Base-by-base conservation (phyloP, 2,113 vertebrate genomes). In the Ictalurus furcatus region DNA sequence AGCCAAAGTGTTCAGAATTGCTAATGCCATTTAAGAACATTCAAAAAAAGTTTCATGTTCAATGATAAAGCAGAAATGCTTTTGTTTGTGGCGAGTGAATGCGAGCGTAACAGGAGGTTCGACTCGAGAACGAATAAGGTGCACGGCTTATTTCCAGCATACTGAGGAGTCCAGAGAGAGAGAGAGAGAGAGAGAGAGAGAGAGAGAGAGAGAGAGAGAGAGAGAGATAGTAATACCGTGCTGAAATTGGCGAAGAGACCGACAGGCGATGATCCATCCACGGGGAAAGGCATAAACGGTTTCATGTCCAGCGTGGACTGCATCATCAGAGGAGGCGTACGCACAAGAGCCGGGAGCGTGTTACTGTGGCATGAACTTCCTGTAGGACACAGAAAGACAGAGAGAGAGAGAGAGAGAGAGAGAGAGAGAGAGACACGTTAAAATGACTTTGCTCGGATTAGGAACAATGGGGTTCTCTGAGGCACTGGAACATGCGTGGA, bases 221-320 rank as follows among this genome's bases (percentile, higher is more conserved):
- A 48, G 52, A 67, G 52, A 3, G 48, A 9, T 4, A 87, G 23
- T 5, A 83, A 90, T 85, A 99, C 98, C 94, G 96, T 97, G 96
- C 97, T 99, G 95, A 99, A 99, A 95, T 99, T 99, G 94, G 98
- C 97, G 94, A 99, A 99, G 92, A 99, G 97, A 90, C 97, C 97
- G 69, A 97, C 97, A 85, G 97, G 96, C 85, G 97, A 96, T 87
- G 95, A 95, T 56, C 95, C 96, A 92, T 98, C 97, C 92, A 98
- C 93, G n/a, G 97, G 96, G 93, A 98, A 98, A 63, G 97, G 92
- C 95, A 98, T 93, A 94, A 98, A 99, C 1, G 96, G 97, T 94
- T 99, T 99, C 93, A 97, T 95, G 93, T 97, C 97, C 96, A 98
- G 92, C 7, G 96, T 94, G 90, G 97, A 96, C 93, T 97, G 97